Evolutionary conservation across 2,888 invertebrate species (phyloP).

Genomic region (Lymantria monacha): DNA sequence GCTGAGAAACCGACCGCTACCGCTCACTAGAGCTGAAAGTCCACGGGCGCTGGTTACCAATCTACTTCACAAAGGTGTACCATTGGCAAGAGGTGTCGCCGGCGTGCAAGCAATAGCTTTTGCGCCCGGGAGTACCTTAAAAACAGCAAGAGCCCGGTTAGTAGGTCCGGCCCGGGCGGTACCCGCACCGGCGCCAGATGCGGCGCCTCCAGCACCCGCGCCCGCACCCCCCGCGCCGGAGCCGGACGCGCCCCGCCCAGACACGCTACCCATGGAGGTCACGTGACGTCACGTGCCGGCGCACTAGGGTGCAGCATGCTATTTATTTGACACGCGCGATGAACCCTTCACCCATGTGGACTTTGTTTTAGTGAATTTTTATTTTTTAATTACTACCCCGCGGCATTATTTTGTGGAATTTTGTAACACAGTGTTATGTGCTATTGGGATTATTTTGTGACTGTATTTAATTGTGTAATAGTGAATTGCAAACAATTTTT

Average conservation of each 20-base stretch:
- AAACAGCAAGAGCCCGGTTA: conserved; percentile 11
- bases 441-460: conserved; percentile 2
- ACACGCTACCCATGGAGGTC: conserved; percentile 73
- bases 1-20: conserved; percentile 47
- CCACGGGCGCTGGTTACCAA: conserved; percentile 38
- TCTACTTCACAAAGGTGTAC: conserved; percentile 36
- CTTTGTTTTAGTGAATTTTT: background rate
- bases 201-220: conserved; percentile 8
- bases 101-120: conserved; percentile 31
- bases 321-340: background rate
- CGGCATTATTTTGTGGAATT: background rate
- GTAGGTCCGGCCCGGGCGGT: conserved; percentile 21
- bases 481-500: background rate
- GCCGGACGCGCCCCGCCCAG: conserved; percentile 48
- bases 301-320: background rate
- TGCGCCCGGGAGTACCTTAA: conserved; percentile 15
- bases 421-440: conserved; percentile 3
- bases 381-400: background rate
- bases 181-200: conserved; percentile 12
- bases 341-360: background rate
- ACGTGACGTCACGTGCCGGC: conserved; percentile 58
- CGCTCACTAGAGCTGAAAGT: conserved; percentile 36
- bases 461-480: background rate
- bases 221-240: conserved; percentile 13
- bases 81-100: conserved; percentile 40